phyloP scores from a whole-genome alignment of 2,113 vertebrate species.

The Carassius carassius region DNA sequence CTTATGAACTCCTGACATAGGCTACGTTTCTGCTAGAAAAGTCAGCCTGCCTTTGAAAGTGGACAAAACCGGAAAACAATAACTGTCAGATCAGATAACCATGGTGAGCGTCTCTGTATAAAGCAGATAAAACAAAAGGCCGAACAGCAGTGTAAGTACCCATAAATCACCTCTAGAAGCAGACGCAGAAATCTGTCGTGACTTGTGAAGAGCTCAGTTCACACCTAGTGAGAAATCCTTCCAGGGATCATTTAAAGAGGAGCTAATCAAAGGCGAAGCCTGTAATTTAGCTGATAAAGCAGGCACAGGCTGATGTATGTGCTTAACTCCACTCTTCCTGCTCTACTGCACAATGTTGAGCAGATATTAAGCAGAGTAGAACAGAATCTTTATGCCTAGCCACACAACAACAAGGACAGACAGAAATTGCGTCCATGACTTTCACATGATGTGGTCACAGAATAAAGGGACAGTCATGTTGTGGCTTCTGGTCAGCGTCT shows the following conservation, averaged over 20 bases:
- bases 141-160: neutral
- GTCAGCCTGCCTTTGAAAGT: slow-evolving; percentile 28
- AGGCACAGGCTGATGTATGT: neutral
- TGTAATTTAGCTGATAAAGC: slow-evolving; percentile 32
- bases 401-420: neutral
- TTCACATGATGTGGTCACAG: neutral
- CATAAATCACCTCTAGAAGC: slow-evolving; percentile 33
- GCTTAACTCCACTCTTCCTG: neutral
- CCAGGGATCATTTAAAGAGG: slow-evolving; percentile 18
- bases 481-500: neutral
- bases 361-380: slow-evolving; percentile 12
- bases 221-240: neutral
- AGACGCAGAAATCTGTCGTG: neutral
- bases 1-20: slow-evolving; percentile 5
- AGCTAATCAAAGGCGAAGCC: slow-evolving; percentile 16
- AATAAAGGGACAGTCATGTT: slow-evolving; percentile 3
- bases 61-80: slow-evolving; percentile 10
- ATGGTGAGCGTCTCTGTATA: slow-evolving; percentile 15
- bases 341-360: neutral
- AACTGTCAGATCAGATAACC: slow-evolving; percentile 34
- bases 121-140: slow-evolving; percentile 29
- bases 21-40: slow-evolving; percentile 16
- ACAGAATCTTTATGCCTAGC: neutral
- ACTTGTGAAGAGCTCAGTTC: slow-evolving; percentile 19
- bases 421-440: neutral